These are phyloP conservation scores for Pegoplata infirma DNA, from an alignment of 2,888 invertebrate species.

Conservation along the genomic window DNA sequence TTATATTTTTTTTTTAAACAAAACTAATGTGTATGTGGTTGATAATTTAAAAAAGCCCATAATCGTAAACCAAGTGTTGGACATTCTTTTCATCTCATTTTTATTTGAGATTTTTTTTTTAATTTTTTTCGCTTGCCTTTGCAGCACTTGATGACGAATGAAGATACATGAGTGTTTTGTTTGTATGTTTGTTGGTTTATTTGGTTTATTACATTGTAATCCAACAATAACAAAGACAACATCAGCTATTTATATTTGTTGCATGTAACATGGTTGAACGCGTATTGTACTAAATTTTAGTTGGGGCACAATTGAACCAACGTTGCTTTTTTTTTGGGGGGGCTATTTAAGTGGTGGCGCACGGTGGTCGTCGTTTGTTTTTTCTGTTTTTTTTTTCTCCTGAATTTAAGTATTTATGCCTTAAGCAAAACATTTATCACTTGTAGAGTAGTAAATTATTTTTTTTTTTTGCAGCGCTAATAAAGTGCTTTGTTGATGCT, in stretches of 20 bases:
- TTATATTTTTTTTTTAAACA: too few relatives aligned
- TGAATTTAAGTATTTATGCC: slow-evolving; percentile 31
- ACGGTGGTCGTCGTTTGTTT: too few relatives aligned
- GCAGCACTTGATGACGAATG: slow-evolving; percentile 38
- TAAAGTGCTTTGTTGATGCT: slow-evolving; percentile 26
- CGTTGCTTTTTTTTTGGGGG: not conserved
- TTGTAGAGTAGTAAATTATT: slow-evolving; percentile 32
- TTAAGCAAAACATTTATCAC: slow-evolving; percentile 38
- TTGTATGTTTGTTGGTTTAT: too few relatives aligned
- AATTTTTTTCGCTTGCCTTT: slow-evolving; percentile 1
- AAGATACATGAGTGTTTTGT: slow-evolving; percentile 33
- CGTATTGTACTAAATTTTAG: slow-evolving; percentile 10
- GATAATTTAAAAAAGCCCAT: slow-evolving; percentile 18
- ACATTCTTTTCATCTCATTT: not conserved
- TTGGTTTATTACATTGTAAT: slow-evolving; percentile 25
- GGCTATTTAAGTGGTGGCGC: not conserved
- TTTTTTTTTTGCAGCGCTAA: slow-evolving; percentile 33
- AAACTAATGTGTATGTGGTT: slow-evolving; percentile 1
- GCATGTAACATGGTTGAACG: slow-evolving; percentile 28
- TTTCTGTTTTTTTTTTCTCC: slow-evolving; percentile 18
- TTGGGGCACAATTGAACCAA: too few relatives aligned
- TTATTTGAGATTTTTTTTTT: not conserved
- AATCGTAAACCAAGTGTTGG: slow-evolving; percentile 27
- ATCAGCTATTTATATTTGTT: slow-evolving; percentile 9
- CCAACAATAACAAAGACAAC: slow-evolving; percentile 16